These are phyloP conservation scores for Gephyroberyx darwinii DNA, from an alignment of 2,797 vertebrate genomes.

Conservation along the genomic window DNA sequence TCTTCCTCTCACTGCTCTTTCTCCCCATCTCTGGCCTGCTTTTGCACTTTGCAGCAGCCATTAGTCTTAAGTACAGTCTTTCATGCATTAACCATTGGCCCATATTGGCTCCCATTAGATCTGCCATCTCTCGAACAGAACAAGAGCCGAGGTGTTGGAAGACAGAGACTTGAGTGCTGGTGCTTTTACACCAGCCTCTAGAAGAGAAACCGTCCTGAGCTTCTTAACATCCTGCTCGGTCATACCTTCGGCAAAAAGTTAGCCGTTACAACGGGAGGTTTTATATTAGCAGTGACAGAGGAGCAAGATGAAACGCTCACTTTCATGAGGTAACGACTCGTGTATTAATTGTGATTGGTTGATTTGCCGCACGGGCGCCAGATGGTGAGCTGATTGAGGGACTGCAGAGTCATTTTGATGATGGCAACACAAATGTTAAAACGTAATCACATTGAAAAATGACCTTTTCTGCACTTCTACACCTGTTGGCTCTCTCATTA, in stretches of 20 bases:
- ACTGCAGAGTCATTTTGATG: conserved; percentile 46
- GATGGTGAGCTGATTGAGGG: conserved; percentile 52
- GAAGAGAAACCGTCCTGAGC: conserved; percentile 29
- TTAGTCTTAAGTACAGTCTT: conserved; percentile 64
- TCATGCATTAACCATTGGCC: conserved; percentile 73
- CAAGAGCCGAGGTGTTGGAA: conserved; percentile 51
- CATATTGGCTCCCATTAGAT: conserved; percentile 65
- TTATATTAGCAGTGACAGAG: conserved; percentile 34
- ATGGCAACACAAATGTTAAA: conserved; percentile 48
- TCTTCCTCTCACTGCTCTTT: conserved; percentile 40
- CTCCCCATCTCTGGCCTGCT: conserved; percentile 38
- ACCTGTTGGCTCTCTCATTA: conserved; percentile 53
- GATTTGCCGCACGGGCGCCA: conserved; percentile 44
- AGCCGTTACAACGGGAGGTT: conserved; percentile 13
- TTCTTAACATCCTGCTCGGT: conserved; percentile 35
- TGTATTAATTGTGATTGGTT: conserved; percentile 63
- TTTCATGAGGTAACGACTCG: conserved; percentile 41
- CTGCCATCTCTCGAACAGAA: conserved; percentile 39
- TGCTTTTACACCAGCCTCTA: conserved; percentile 34
- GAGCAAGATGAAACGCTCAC: conserved; percentile 52
- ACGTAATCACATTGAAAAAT: conserved; percentile 47
- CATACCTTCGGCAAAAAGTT: conserved; percentile 32
- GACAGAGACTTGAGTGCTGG: conserved; percentile 24
- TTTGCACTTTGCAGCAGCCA: conserved; percentile 62
- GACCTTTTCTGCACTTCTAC: conserved; percentile 48